These are phyloP conservation scores for Oryctes rhinoceros DNA, from an alignment of 1,140 invertebrate genomes.

Conservation along the genomic window DNA sequence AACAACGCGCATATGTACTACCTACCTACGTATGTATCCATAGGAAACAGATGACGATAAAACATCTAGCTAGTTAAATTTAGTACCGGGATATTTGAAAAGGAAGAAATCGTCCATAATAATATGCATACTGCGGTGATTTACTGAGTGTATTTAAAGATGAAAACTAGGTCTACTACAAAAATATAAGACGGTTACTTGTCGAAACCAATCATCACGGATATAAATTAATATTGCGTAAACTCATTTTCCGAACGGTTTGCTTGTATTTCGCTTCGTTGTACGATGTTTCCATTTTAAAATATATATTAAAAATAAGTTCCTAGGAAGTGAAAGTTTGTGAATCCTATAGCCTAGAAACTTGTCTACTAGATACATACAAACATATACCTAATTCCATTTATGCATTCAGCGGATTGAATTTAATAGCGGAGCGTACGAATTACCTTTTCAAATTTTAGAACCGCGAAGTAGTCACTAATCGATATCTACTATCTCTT, in stretches of 20 bases:
- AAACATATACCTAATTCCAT: background rate
- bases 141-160: background rate
- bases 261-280: background rate
- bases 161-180: background rate
- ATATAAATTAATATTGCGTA: slow-evolving; percentile 4
- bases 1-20: background rate
- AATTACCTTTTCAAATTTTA: no score
- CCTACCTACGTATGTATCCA: background rate
- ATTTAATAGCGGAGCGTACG: no score
- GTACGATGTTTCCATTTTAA: slow-evolving; percentile 4
- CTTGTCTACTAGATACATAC: background rate
- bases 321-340: slow-evolving; percentile 9
- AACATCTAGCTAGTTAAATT: slow-evolving; percentile 8
- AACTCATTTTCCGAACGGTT: background rate
- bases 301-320: slow-evolving; percentile 8
- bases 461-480: no score
- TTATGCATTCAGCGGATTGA: background rate
- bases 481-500: no score
- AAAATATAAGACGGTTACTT: background rate
- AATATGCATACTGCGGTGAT: no score
- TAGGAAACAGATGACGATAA: slow-evolving; percentile 10
- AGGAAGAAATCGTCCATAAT: no score
- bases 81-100: background rate
- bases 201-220: background rate
- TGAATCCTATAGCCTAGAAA: slow-evolving; percentile 5